phyloP scores from a whole-genome alignment of 2,888 invertebrate species.

The Falcaria lacertinaria region DNA sequence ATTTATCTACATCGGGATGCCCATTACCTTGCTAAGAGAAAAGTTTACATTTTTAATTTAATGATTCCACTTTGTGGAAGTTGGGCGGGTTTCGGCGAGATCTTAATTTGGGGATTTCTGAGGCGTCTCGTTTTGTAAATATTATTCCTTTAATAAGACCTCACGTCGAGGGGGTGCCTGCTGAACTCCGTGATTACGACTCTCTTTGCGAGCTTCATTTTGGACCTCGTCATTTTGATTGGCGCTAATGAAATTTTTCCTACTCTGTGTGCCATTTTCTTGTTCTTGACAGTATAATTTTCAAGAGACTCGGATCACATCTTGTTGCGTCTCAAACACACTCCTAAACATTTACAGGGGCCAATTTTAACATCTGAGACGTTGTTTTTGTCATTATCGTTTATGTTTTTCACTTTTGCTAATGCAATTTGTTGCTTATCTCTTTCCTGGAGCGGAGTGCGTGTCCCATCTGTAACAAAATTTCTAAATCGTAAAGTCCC shows the following conservation, averaged over 20 bases:
- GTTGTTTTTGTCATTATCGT: slow-evolving; percentile 65
- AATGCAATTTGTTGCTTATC: slow-evolving; percentile 75
- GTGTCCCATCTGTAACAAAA: slow-evolving; percentile 76
- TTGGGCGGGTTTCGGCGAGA: slow-evolving; percentile 79
- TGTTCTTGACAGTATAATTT: slow-evolving; percentile 77
- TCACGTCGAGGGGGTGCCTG: slow-evolving; percentile 76
- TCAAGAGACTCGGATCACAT: slow-evolving; percentile 59
- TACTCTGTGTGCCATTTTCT: slow-evolving; percentile 70
- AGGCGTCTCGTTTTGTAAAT: slow-evolving; percentile 81
- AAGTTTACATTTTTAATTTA: slow-evolving; percentile 81
- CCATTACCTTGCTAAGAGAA: slow-evolving; percentile 81
- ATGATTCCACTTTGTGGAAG: slow-evolving; percentile 81
- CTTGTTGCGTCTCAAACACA: slow-evolving; percentile 61
- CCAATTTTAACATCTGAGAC: slow-evolving; percentile 62
- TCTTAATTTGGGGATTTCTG: slow-evolving; percentile 81
- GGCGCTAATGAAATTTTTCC: slow-evolving; percentile 80
- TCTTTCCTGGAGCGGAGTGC: slow-evolving; percentile 62
- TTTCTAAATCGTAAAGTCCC: slow-evolving; percentile 75
- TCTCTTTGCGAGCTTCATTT: slow-evolving; percentile 77
- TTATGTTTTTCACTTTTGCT: slow-evolving; percentile 73
- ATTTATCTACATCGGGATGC: slow-evolving; percentile 81
- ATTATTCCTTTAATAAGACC: slow-evolving; percentile 81
- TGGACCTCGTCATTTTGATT: slow-evolving; percentile 80
- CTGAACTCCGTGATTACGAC: slow-evolving; percentile 79
- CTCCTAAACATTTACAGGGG: slow-evolving; percentile 65